Base-by-base conservation (phyloP, 2,888 invertebrate species). In the Drosophila robusta region DNA sequence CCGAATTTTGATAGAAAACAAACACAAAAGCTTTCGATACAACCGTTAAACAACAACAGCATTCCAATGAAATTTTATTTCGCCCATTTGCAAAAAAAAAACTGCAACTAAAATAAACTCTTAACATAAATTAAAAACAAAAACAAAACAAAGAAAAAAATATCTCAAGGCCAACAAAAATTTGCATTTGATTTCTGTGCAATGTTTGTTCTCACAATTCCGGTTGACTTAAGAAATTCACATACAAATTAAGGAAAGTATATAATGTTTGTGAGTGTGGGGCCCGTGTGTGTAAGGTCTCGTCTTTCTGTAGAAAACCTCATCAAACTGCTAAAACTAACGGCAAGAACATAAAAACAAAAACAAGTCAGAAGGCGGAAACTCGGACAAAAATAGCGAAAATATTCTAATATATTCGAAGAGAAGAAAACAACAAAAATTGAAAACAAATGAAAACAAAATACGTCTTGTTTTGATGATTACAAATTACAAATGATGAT, bases 331-430 rank as follows among this genome's bases (percentile, higher is more conserved):
- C 39, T 54, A 62, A 69, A 73, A 68, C 70, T 66, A 58, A 58
- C 66, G 1, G 52, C 38, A 49, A 46, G 22, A 58, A 18, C 18
- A 18, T 18, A 18, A 18, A 54, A 26, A 49, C 46, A 39, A 34
- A 34, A 34, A 34, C 34, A 34, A 34, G 63, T 60, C 45, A 36
- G 44, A 72, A 75, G 75, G 75, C 75, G 75, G 70, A 81, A 76
- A 80, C 76, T 78, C 57, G 11, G 34, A 67, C 76, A 64, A 70
- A 78, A 71, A 68, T 81, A 77, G 69, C 70, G 7, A 52, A 49
- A 52, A 70, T 52, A 68, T 75, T 75, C 72, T 61, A 75, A 72
- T 62, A 60, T 72, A 64, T 67, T 47, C 58, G 47, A 64, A 54
- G 54, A 47, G 51, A 46, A 39, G 36, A 34, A 42, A 51, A 50